These are phyloP conservation scores for Myiozetetes cayanensis DNA, from an alignment of 2,113 vertebrate genomes.

Conservation along the genomic window DNA sequence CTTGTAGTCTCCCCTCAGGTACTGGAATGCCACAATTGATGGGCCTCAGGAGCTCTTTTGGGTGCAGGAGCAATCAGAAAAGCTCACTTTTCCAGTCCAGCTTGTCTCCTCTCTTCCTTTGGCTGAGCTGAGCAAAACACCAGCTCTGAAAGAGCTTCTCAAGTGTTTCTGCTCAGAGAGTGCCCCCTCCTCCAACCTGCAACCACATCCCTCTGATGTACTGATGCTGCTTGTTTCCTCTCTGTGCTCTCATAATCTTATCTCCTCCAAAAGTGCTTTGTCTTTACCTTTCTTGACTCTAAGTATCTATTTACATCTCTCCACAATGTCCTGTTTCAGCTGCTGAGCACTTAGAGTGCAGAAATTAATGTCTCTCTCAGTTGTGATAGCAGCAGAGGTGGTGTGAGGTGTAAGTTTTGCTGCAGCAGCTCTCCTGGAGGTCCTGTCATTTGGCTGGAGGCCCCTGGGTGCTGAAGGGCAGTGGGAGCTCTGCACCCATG, in stretches of 20 bases:
- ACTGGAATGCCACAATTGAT: background rate
- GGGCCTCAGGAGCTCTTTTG: too few species aligned
- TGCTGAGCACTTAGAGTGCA: background rate
- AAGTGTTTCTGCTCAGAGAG: background rate
- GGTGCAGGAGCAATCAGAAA: background rate
- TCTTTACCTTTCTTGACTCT: background rate
- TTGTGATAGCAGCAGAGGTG: rapidly evolving
- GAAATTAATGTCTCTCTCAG: background rate
- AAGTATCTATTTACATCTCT: background rate
- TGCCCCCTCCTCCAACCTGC: background rate
- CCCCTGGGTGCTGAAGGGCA: background rate
- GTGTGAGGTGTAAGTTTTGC: background rate
- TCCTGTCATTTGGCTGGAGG: background rate
- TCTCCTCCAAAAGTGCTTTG: background rate
- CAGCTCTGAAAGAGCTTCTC: background rate
- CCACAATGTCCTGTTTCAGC: background rate
- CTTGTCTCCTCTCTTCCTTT: rapidly evolving
- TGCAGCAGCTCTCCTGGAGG: rapidly evolving
- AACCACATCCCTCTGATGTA: background rate
- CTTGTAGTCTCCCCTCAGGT: background rate
- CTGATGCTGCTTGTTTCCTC: background rate
- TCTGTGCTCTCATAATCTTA: background rate
- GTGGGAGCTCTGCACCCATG: rapidly evolving
- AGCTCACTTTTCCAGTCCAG: rapidly evolving
- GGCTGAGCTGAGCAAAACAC: background rate